phyloP scores from a whole-genome alignment of 2,888 invertebrate genomes.

The Diogma glabrata region DNA sequence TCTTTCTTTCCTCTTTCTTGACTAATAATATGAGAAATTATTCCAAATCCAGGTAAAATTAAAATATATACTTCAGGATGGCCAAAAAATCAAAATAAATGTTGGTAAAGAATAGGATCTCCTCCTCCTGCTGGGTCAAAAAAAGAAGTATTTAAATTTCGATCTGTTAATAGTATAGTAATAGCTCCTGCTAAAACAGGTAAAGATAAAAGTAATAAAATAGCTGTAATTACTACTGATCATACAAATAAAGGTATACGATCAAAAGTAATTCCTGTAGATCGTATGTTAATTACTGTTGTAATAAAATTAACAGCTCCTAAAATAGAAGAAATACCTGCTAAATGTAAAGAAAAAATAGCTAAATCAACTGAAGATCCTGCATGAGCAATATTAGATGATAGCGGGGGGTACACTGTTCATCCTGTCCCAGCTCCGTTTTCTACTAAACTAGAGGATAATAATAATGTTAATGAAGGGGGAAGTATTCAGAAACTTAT shows the following conservation, averaged over 20 bases:
- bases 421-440: not conserved
- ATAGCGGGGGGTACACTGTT: not conserved
- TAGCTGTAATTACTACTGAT: slow-evolving; percentile 52
- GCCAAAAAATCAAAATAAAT: slow-evolving; percentile 81
- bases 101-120: slow-evolving; percentile 72
- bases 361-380: no score
- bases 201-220: slow-evolving; percentile 53
- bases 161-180: slow-evolving; percentile 67
- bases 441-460: not conserved
- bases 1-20: slow-evolving; percentile 64
- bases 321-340: slow-evolving; percentile 42
- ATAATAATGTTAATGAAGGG: slow-evolving; percentile 39
- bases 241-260: slow-evolving; percentile 55
- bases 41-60: not conserved
- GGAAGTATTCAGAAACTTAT: slow-evolving; percentile 73
- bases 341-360: slow-evolving; percentile 65
- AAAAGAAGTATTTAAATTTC: no score
- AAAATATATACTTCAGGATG: slow-evolving; percentile 52
- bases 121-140: no score
- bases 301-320: slow-evolving; percentile 44
- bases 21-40: slow-evolving; percentile 18
- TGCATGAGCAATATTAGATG: not conserved
- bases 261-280: slow-evolving; percentile 41
- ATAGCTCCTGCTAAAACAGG: slow-evolving; percentile 71
- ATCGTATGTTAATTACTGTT: not conserved